phyloP scores from a whole-genome alignment of 2,797 vertebrate genomes.

The Paratrypauchen microcephalus region DNA sequence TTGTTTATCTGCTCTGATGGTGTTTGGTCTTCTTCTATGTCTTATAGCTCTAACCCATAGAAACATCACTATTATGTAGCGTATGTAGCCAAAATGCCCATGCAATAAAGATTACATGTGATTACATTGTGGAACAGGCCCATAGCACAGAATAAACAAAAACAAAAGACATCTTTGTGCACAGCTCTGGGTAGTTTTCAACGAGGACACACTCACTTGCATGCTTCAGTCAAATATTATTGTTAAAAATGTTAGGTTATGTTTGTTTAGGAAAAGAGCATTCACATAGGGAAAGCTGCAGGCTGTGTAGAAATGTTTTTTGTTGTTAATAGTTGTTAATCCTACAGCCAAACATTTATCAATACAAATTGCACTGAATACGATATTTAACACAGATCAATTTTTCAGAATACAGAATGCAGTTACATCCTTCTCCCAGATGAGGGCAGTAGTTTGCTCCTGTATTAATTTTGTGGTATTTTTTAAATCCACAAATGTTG shows the following conservation, averaged over 20 bases:
- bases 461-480: not conserved
- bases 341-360: not conserved
- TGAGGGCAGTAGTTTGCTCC: not conserved
- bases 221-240: conserved; percentile 1
- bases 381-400: not conserved
- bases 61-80: not conserved
- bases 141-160: not conserved
- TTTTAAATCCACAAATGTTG: not conserved
- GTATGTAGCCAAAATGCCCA: not conserved
- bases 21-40: no score
- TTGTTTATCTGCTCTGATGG: no score
- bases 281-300: conserved; percentile 4
- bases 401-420: not conserved
- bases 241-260: no score
- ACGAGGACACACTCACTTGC: not conserved
- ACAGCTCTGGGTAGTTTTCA: not conserved
- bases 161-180: not conserved
- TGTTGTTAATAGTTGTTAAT: not conserved
- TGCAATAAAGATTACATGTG: no score
- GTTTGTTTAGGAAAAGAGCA: not conserved
- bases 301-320: not conserved
- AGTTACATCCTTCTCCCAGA: not conserved
- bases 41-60: no score
- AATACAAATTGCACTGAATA: not conserved
- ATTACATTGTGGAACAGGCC: not conserved